Base-by-base conservation (phyloP, 1,140 invertebrate genomes). In the Ceratosolen fusciceps region DNA sequence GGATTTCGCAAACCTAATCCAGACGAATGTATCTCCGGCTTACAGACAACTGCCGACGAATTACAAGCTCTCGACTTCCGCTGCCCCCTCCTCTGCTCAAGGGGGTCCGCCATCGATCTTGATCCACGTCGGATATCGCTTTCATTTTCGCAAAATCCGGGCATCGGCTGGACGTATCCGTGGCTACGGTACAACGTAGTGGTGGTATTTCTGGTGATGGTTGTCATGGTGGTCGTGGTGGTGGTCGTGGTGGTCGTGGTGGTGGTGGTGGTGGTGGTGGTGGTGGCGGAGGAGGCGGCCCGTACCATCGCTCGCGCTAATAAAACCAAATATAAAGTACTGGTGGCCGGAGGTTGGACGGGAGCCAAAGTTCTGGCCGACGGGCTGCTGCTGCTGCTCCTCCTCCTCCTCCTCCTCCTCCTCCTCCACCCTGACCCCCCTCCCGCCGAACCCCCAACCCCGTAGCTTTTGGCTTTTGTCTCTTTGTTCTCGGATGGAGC, bases 401-500 rank as follows among this genome's bases (percentile, higher is more conserved):
- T 14, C 12, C 14, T 16, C 31, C 58, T n/a, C n/a, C n/a, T n/a
- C n/a, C n/a, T n/a, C n/a, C n/a, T n/a, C n/a, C n/a, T n/a, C n/a
- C n/a, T n/a, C n/a, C n/a, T 29, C 56, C 29, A 14, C 16, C 58
- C 26, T 10, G 31, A 34, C 43, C 43, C 7, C 7, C 43, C 8
- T 47, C 43, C 43, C 49, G 49, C 3, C 49, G 49, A 52, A 52
- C 49, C 49, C 49, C 49, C 49, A 19, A 3, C 49, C 49, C 49
- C 49, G 60, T 65, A 37, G 31, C 19, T 65, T 65, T 62, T 62
- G 52, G 65, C 67, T 71, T 77, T 77, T 77, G 75, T 77, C 67
- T 71, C 75, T 70, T 71, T 71, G 75, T 77, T 77, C 67, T 70
- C 62, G 79, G 76, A 81, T 52, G 56, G 47, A 56, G 77, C 68